These are phyloP conservation scores for Salticus scenicus DNA, from an alignment of 2,888 invertebrate species.

Conservation along the genomic window DNA sequence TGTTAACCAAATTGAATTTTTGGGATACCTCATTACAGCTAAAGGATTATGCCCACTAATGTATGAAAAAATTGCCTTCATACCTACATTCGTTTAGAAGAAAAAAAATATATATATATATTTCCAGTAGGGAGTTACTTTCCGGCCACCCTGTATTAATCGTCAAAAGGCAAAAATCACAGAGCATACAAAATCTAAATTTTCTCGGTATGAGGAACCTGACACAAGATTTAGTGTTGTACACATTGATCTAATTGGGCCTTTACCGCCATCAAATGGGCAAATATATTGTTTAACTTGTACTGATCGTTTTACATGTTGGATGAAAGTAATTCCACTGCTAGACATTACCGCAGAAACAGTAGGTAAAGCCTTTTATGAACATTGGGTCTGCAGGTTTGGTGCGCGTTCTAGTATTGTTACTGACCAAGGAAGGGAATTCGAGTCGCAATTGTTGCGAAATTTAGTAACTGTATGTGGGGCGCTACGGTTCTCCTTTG, in stretches of 20 bases:
- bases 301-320: conserved; percentile 73
- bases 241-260: too few relatives aligned
- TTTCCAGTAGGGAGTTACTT: too few relatives aligned
- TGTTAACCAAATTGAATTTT: too few relatives aligned
- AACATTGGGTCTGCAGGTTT: neutral
- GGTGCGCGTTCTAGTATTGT: neutral
- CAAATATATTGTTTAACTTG: neutral
- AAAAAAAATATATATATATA: neutral
- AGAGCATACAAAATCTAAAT: neutral
- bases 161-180: too few relatives aligned
- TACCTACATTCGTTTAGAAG: too few relatives aligned
- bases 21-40: neutral
- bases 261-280: conserved; percentile 19
- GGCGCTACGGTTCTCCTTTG: too few relatives aligned
- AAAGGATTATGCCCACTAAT: neutral
- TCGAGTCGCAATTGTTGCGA: neutral
- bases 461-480: neutral
- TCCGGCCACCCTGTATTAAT: neutral
- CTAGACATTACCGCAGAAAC: neutral
- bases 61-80: too few relatives aligned
- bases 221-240: too few relatives aligned
- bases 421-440: neutral
- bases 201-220: too few relatives aligned
- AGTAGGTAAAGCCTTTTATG: neutral
- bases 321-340: conserved; percentile 74